Evolutionary conservation across 2,888 invertebrate genomes (phyloP).

Genomic region (Tuta absoluta): DNA sequence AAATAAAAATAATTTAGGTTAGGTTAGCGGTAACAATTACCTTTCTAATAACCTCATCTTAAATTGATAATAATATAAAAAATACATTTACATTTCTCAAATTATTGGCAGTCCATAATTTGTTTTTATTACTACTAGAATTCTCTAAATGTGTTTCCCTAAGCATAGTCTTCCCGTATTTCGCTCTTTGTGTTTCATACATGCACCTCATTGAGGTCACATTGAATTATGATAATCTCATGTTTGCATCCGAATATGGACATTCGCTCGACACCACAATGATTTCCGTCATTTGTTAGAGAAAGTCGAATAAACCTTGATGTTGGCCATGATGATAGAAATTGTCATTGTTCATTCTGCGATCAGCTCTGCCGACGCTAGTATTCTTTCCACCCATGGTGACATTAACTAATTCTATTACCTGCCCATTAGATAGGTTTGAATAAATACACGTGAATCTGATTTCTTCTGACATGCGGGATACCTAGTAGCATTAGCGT

Average conservation of each 20-base stretch:
- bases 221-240: conserved; percentile 47
- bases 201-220: conserved; percentile 58
- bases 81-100: no score
- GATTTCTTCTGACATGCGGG: no score
- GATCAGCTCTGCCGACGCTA: not conserved
- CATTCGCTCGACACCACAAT: conserved; percentile 16
- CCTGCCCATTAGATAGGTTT: no score
- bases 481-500: no score
- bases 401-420: no score
- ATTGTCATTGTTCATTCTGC: not conserved
- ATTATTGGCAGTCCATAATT: not conserved
- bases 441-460: no score
- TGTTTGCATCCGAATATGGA: conserved; percentile 18
- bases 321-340: not conserved
- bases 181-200: conserved; percentile 34
- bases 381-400: no score
- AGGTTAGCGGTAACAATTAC: no score
- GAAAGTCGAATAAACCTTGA: not conserved
- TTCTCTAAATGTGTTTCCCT: not conserved
- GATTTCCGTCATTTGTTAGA: conserved; percentile 21
- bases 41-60: no score
- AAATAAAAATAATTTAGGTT: no score
- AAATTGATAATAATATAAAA: no score
- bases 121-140: no score
- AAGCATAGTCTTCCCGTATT: not conserved